Base-by-base conservation (phyloP, 2,797 vertebrate species). In the Vireo griseus region DNA sequence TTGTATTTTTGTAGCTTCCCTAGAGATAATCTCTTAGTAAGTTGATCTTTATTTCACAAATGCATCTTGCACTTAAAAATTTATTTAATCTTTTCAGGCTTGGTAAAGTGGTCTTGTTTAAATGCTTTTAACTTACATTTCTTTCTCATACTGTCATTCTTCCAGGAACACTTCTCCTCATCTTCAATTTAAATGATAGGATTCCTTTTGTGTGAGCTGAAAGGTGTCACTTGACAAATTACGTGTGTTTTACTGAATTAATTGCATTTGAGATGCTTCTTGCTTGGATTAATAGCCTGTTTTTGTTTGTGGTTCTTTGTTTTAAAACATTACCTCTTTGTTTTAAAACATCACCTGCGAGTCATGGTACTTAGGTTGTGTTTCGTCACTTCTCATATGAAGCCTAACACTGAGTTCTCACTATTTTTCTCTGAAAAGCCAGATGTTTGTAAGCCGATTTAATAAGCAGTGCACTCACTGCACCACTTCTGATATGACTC, bases 191-290 rank as follows among this genome's bases (percentile, higher is more conserved):
- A 85, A 96, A 84, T 80, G 40, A 77, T 78, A 87, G 44, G 31
- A 66, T 67, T 62, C 26, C 48, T 91, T 94, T 86, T 93, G 78
- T 67, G 81, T 59, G 71, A 91, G 65, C 74, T 13, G n/a, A 26
- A 95, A 89, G 67, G 88, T 85, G 61, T 89, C 86, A 74, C 67
- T 10, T 94, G 94, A 92, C 75, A 87, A 74, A 87, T 94, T 61
- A 33, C 75, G 35, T 2, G 33, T 71, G 67, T 82, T 94, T 94
- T 82, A 63, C 47, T 67, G 90, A 85, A 75, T 63, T 79, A 80
- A 66, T 88, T 92, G 52, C 54, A 35, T 35, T 79, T 63, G 67
- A 16, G 73, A 62, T 90, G 45, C 42, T 84, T 83, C 50, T 83
- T 35, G 26, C 67, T 90, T 66, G 37, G 61, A 72, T 81, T 94